Evolutionary conservation across 1,140 invertebrate genomes (phyloP), one percentile per base, ranked within the genome.

Genomic region (Aporrectodea caliginosa): DNA sequence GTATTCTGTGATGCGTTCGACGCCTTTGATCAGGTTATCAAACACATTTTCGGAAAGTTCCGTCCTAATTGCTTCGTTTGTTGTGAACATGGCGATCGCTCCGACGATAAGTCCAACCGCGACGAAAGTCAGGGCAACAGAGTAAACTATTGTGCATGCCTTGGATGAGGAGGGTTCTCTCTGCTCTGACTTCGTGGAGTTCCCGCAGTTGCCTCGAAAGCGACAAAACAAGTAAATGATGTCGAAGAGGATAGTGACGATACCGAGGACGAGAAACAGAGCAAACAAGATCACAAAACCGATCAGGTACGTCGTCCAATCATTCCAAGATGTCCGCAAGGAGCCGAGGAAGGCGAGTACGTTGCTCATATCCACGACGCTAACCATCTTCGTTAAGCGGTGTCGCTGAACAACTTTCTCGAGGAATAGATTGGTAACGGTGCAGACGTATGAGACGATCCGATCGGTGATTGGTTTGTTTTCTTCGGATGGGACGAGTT

Each of bases 191-290:
- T 1, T 2, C 6, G 6, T 31, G 2, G 16, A 14, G 12, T 12
- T 31, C 22, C 73, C 73, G 32, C 73, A 75, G 14, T 27, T 75
- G 14, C 73, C 73, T 14, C 73, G 32, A 27, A 14, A 75, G 6
- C 73, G n/a, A 35, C 73, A 75, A 35, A 14, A 75, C 30, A 31
- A 14, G 12, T 16, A 22, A 14, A 30, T n/a, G 30, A 31, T 2
- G 34, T 31, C 16, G 73, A 27, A 14, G 12, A 75, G 22, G 1
- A 35, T 1, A 14, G 32, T 75, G 2, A 35, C 34, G 32, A 75
- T 27, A 14, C 14, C 6, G 30, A 34, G 27, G 2, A 75, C 22
- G 12, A 75, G 2, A 34, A 14, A 14, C 1, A 75, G n/a, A 30
- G n/a, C 30, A 6, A 33, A 27, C 6, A 14, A 75, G 22, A 75